phyloP scores from a whole-genome alignment of 2,888 invertebrate species.

The Scaptomyza caliginosa region DNA sequence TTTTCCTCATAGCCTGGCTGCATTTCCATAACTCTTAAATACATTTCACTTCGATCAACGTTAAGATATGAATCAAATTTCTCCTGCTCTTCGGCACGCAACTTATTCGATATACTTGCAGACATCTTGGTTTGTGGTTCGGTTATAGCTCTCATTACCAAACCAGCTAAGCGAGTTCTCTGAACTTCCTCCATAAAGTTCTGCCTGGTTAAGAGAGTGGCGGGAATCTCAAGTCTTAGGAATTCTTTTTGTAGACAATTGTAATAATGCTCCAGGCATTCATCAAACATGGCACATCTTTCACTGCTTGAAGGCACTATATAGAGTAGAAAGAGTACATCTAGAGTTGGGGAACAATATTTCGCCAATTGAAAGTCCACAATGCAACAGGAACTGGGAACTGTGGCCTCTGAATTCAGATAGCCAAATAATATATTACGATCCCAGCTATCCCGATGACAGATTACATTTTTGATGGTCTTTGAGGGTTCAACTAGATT shows the following conservation, averaged over 20 bases:
- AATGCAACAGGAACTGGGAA: constrained; percentile 84
- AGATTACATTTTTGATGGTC: constrained; percentile 84
- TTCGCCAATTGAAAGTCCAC: constrained; percentile 86
- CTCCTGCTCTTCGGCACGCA: constrained; percentile 80
- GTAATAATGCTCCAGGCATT: constrained; percentile 84
- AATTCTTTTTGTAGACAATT: constrained; percentile 65
- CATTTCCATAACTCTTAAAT: constrained; percentile 78
- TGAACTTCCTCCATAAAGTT: constrained; percentile 81
- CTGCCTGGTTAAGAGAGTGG: constrained; percentile 70
- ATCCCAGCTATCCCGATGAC: constrained; percentile 83
- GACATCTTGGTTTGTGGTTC: constrained; percentile 83
- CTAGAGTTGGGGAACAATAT: constrained; percentile 86
- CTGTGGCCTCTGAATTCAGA: constrained; percentile 61
- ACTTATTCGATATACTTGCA: constrained; percentile 72
- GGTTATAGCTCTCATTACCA: constrained; percentile 81
- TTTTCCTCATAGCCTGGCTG: constrained; percentile 79
- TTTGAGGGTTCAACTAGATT: constrained; percentile 72
- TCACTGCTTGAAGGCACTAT: constrained; percentile 83
- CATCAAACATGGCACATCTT: constrained; percentile 77
- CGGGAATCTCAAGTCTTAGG: constrained; percentile 5
- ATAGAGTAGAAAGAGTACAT: constrained; percentile 85
- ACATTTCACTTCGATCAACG: constrained; percentile 82
- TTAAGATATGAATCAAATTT: constrained; percentile 84
- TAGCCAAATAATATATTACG: constrained; percentile 82
- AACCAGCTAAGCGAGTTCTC: constrained; percentile 76